Percentiles rank a stretch among this genome's conserved stretches.
These are phyloP conservation scores for Triplophysa siluroides DNA, from an alignment of 2,113 vertebrate species.

Conservation along the genomic window DNA sequence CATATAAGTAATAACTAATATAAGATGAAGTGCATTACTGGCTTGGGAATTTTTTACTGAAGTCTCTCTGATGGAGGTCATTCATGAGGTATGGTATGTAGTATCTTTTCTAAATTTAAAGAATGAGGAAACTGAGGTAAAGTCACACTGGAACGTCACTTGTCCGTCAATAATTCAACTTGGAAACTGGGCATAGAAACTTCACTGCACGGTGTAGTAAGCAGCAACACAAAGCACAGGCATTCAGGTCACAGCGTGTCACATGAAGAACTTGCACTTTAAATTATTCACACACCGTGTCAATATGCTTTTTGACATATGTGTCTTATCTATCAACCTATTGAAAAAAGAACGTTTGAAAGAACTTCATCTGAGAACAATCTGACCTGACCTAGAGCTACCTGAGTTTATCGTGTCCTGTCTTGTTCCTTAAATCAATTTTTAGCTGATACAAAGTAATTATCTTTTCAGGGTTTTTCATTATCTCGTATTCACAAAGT, in stretches of 20 bases:
- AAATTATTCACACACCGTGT: constrained; percentile 65
- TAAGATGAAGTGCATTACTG: background rate
- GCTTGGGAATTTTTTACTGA: background rate
- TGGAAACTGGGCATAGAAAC: constrained; percentile 71
- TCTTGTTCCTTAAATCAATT: constrained; percentile 19
- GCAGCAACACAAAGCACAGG: constrained; percentile 41
- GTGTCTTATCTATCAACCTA: background rate
- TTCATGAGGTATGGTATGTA: constrained; percentile 3
- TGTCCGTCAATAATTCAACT: constrained; percentile 71
- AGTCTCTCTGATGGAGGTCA: background rate
- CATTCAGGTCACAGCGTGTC: constrained; percentile 50
- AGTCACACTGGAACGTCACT: background rate
- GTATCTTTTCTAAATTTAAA: constrained; percentile 16
- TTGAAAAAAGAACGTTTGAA: background rate
- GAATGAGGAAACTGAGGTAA: constrained; percentile 57
- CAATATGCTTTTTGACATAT: background rate
- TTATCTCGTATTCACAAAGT: constrained; percentile 31
- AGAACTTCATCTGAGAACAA: background rate
- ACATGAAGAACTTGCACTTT: constrained; percentile 62
- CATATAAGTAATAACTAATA: too few species aligned
- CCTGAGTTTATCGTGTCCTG: background rate
- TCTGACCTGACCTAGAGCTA: background rate
- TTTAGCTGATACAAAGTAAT: constrained; percentile 13
- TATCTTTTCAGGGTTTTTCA: constrained; percentile 24
- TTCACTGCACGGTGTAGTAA: constrained; percentile 42